A percentile compares a stretch with the other conserved stretches of the same genome.
These are phyloP conservation scores for Heliconius hortense DNA, from an alignment of 2,888 invertebrate genomes.

Conservation along the genomic window DNA sequence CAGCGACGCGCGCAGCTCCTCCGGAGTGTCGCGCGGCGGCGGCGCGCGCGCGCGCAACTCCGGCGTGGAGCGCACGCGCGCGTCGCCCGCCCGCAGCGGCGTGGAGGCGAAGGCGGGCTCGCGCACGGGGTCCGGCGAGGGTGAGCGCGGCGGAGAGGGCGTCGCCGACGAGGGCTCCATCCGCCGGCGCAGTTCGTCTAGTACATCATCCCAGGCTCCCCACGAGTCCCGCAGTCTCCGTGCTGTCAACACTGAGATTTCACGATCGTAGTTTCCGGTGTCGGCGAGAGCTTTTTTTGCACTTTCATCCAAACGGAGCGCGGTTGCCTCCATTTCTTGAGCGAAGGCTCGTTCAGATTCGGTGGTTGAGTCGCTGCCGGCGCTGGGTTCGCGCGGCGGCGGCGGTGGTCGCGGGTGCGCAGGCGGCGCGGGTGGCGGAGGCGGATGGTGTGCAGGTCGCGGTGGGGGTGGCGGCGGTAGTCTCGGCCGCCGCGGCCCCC, in stretches of 20 bases:
- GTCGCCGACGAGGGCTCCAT: slow-evolving; percentile 68
- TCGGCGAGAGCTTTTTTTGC: slow-evolving; percentile 74
- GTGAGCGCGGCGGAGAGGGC: slow-evolving; percentile 70
- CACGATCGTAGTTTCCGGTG: slow-evolving; percentile 80
- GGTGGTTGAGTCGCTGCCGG: slow-evolving; percentile 75
- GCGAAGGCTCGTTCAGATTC: slow-evolving; percentile 75
- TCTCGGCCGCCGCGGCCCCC: slow-evolving; percentile 62
- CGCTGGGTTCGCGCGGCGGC: slow-evolving; percentile 70
- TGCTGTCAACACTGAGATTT: slow-evolving; percentile 81
- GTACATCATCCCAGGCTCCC: slow-evolving; percentile 79
- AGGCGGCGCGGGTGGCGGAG: slow-evolving; percentile 59
- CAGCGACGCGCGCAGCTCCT: slow-evolving; percentile 78
- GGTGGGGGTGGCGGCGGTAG: slow-evolving; percentile 67
- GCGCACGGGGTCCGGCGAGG: slow-evolving; percentile 67
- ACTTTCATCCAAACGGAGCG: slow-evolving; percentile 69
- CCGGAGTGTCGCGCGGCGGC: slow-evolving; percentile 71
- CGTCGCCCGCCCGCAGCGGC: slow-evolving; percentile 79
- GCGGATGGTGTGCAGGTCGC: slow-evolving; percentile 50
- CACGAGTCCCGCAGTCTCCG: slow-evolving; percentile 72
- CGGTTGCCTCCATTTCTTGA: slow-evolving; percentile 75
- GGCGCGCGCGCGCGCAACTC: slow-evolving; percentile 79
- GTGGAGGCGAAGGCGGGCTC: slow-evolving; percentile 82
- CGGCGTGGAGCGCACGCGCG: slow-evolving; percentile 81
- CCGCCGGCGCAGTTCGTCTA: slow-evolving; percentile 72
- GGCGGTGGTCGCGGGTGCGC: slow-evolving; percentile 55